Percentiles rank a stretch among this genome's conserved stretches.
Conservation (phyloP, 2,888 invertebrate species). For the Heterodera filipjevi region DNA sequence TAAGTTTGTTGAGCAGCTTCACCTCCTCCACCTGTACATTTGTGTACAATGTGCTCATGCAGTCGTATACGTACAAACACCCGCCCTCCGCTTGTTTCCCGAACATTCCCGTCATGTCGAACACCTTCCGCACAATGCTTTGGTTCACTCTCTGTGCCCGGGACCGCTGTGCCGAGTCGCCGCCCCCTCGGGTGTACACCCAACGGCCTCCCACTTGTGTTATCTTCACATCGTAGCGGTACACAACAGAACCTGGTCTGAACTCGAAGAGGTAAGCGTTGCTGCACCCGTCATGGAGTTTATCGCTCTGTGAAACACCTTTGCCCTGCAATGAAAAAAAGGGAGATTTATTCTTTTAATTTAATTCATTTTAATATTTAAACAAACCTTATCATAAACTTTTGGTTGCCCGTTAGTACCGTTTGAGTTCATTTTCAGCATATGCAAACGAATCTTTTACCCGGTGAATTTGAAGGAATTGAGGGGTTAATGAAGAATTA, state of each 20-base stretch:
- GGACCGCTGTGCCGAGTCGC: not conserved
- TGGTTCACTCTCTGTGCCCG: constrained; percentile 7
- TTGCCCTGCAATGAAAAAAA: not conserved
- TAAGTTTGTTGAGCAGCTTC: no score
- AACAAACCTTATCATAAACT: not conserved
- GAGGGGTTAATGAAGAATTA: not conserved
- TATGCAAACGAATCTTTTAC: not conserved
- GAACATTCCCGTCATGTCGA: not conserved
- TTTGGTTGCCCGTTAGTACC: not conserved
- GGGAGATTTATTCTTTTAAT: not conserved
- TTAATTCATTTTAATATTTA: not conserved
- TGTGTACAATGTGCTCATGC: constrained; percentile 5
- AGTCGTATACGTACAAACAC: constrained; percentile 15
- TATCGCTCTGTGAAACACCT: not conserved
- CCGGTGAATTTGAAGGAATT: not conserved
- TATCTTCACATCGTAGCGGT: constrained; percentile 22
- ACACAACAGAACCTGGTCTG: constrained; percentile 7
- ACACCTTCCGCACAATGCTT: not conserved
- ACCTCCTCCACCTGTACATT: constrained; percentile 9
- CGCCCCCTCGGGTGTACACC: not conserved
- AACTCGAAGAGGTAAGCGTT: constrained; percentile 15
- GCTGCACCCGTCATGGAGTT: constrained; percentile 11
- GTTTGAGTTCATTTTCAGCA: constrained; percentile 4
- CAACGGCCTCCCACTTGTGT: not conserved
- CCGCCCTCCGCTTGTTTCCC: not conserved